Percentiles rank a stretch among this genome's conserved stretches.
Evolutionary conservation across 2,797 vertebrate genomes (phyloP).

Genomic region (Sphaeramia orbicularis): DNA sequence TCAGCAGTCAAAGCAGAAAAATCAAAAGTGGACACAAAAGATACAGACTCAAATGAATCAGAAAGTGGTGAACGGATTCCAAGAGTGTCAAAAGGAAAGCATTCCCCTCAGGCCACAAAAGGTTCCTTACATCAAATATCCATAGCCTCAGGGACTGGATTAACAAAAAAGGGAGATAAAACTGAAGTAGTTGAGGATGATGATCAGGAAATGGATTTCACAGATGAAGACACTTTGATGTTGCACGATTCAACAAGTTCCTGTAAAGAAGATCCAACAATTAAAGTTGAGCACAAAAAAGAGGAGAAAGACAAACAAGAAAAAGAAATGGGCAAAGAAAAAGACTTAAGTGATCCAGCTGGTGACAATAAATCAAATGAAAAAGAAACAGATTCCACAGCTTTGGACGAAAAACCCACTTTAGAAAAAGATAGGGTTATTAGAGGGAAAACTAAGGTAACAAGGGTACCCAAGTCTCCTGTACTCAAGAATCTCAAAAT

Average conservation of each 20-base stretch:
- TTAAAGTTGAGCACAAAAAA: constrained; percentile 79
- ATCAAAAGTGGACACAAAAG: constrained; percentile 86
- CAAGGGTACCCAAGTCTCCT: constrained; percentile 86
- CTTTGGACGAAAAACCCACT: constrained; percentile 76
- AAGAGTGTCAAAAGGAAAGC: constrained; percentile 90
- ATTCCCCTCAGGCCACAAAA: constrained; percentile 89
- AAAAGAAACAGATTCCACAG: constrained; percentile 56
- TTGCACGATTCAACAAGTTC: constrained; percentile 61
- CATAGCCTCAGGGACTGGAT: constrained; percentile 65
- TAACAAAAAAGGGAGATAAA: constrained; percentile 88
- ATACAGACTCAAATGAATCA: constrained; percentile 88
- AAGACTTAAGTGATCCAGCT: constrained; percentile 58
- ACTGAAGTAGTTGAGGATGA: constrained; percentile 75
- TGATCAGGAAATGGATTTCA: constrained; percentile 78
- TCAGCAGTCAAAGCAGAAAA: constrained; percentile 85
- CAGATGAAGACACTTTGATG: constrained; percentile 57
- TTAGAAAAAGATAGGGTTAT: constrained; percentile 78
- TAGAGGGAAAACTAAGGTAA: constrained; percentile 82
- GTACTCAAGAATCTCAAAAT: constrained; percentile 90
- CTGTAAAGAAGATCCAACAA: constrained; percentile 64
- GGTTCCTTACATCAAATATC: constrained; percentile 72
- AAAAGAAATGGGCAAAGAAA: constrained; percentile 66
- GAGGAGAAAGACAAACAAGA: constrained; percentile 82
- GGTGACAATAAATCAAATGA: constrained; percentile 73
- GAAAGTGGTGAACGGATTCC: constrained; percentile 82